Conservation (phyloP, 2,888 invertebrate species). For the Parnassius smintheus region DNA sequence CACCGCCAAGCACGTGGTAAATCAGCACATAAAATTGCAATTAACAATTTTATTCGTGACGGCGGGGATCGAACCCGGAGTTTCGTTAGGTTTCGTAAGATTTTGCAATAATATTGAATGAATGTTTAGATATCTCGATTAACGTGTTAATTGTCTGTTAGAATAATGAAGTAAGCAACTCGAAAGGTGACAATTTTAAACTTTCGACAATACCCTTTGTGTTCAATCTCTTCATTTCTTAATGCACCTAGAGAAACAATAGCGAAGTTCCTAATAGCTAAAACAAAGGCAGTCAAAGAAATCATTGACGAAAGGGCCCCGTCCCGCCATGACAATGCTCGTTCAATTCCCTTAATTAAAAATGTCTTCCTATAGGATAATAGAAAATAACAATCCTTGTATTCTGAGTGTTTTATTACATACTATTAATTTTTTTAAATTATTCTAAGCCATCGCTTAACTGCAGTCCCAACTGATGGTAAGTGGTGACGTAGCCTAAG, state of each 20-base stretch:
- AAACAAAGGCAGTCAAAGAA: slow-evolving; percentile 62
- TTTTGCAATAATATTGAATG: no score
- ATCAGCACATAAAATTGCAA: no score
- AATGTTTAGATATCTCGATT: background rate
- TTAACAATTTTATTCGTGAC: no score
- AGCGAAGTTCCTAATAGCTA: slow-evolving; percentile 43
- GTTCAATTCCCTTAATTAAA: slow-evolving; percentile 77
- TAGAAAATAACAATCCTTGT: slow-evolving; percentile 29
- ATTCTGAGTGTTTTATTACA: slow-evolving; percentile 1
- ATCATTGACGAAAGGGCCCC: slow-evolving; percentile 49
- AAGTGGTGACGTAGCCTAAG: no score
- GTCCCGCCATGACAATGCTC: slow-evolving; percentile 46
- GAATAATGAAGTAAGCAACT: background rate
- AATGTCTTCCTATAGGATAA: slow-evolving; percentile 68
- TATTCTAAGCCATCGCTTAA: no score
- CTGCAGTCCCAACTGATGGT: no score
- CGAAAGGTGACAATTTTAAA: slow-evolving; percentile 15
- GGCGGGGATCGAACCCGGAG: no score
- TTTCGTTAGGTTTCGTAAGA: background rate
- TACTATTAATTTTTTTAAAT: slow-evolving; percentile 5
- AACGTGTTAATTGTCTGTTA: background rate
- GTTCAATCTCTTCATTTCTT: slow-evolving; percentile 47
- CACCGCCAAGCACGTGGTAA: no score
- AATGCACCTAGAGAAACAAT: slow-evolving; percentile 51
- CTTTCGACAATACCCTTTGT: slow-evolving; percentile 22